Base-by-base conservation (phyloP, 2,888 invertebrate genomes). In the Aleiodes alternator region DNA sequence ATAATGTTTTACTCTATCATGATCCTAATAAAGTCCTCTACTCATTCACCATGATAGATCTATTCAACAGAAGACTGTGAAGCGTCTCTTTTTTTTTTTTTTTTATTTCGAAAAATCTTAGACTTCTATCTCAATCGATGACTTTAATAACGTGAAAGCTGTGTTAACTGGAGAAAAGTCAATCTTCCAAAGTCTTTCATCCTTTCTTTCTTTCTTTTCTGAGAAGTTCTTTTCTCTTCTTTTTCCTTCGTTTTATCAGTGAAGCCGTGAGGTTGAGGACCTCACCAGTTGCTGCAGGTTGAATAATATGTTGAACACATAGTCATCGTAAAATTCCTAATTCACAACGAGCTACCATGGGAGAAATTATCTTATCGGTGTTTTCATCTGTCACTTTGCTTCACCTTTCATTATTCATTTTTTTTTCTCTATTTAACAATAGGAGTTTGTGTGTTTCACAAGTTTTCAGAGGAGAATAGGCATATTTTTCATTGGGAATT, bases 1-100 rank as follows among this genome's bases (percentile, higher is more conserved):
- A 38, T 38, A 38, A 43, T 43, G 43, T 43, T 69, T 64, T n/a
- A 48, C 56, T 66, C 50, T 48, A 75, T 76, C 74, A 75, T 51
- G 68, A 75, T 76, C 74, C 77, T 75, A 75, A 79, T 80, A 76
- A 79, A 77, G 75, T 74, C 78, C 68, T 78, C 73, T 75, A 53
- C 73, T 72, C 55, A 70, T 68, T 50, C 76, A 56, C 43, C 73
- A 73, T 79, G 76, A 77, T 77, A 80, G 80, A 80, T 80, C 68
- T 75, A 72, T 76, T 64, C 50, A 71, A 74, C 79, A 70, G 71
- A 56, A 69, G 71, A 31, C 72, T 73, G 70, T 64, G 64, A 69
- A 69, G 72, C 56, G 73, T 43, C 16, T 12, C 50, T 69, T 16
- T 66, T 61, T 57, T 61, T 72, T 53, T 43, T 23, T 69, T 70